A percentile compares a stretch with the other conserved stretches of the same genome.
phyloP scores from a whole-genome alignment of 2,113 vertebrate species.

The Callipepla californica region DNA sequence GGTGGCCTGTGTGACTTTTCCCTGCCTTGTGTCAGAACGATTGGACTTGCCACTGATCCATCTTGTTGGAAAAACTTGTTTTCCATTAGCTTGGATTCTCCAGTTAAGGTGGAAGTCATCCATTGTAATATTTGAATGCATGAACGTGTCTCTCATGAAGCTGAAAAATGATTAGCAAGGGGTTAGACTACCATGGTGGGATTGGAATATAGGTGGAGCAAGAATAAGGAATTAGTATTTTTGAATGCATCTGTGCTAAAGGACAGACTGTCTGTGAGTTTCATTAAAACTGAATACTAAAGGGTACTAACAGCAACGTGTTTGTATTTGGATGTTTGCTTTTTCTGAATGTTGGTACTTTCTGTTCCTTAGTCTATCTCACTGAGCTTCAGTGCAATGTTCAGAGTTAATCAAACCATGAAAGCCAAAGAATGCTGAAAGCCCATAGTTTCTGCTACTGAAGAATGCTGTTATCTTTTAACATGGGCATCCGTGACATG shows the following conservation, averaged over 20 bases:
- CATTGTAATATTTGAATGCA: not conserved
- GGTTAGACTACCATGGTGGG: not conserved
- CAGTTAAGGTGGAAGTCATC: not conserved
- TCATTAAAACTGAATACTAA: not conserved
- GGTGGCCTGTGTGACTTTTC: not conserved
- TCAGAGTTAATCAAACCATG: not conserved
- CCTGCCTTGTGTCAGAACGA: not conserved
- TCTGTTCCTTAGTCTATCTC: not conserved
- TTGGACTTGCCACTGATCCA: not conserved
- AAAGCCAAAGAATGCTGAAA: slow-evolving; percentile 17
- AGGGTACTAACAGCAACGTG: not conserved
- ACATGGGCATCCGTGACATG: slow-evolving; percentile 20
- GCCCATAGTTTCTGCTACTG: not conserved
- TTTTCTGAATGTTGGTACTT: not conserved
- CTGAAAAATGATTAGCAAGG: not conserved
- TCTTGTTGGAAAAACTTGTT: not conserved
- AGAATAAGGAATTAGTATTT: not conserved
- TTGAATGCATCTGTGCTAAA: not conserved
- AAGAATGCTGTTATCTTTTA: slow-evolving; percentile 24
- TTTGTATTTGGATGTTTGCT: not conserved
- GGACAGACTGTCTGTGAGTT: not conserved
- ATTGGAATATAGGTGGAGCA: not conserved
- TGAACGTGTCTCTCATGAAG: not conserved
- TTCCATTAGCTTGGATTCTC: not conserved
- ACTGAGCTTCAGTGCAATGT: not conserved